These are phyloP conservation scores for Austrolebias charrua DNA, from an alignment of 2,797 vertebrate genomes.

Conservation along the genomic window DNA sequence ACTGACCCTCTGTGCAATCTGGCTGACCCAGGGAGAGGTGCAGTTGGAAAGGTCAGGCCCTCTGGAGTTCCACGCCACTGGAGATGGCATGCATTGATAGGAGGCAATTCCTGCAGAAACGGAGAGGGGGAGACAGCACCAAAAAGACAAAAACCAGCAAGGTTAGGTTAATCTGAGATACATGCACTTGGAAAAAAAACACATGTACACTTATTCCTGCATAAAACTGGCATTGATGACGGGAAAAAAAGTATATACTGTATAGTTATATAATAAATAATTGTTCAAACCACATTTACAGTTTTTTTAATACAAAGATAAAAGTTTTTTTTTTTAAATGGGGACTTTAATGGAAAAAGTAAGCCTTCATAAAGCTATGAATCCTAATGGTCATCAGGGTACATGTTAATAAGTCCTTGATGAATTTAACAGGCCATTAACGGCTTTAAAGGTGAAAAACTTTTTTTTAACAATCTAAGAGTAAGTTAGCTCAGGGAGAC, in stretches of 20 bases:
- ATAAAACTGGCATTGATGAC: background rate
- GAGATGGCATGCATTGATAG: conserved; percentile 86
- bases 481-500: no score
- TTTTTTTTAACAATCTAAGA: no score
- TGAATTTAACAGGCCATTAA: no score
- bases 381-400: no score
- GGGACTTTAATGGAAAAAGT: no score
- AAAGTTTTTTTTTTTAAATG: no score
- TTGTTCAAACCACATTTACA: background rate
- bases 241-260: background rate
- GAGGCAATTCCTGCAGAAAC: conserved; percentile 86
- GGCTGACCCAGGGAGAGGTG: conserved; percentile 94
- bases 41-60: conserved; percentile 95
- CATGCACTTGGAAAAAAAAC: background rate
- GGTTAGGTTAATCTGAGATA: background rate
- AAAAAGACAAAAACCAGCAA: conserved; percentile 5
- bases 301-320: no score
- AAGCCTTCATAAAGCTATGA: no score
- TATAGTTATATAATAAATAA: no score
- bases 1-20: conserved; percentile 92
- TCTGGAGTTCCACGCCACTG: conserved; percentile 88
- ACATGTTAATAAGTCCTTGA: no score
- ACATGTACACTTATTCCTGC: background rate
- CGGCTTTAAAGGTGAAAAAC: no score
- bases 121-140: conserved; percentile 17